phyloP scores from a whole-genome alignment of 2,888 invertebrate genomes.

The Drosophila villosipedis region DNA sequence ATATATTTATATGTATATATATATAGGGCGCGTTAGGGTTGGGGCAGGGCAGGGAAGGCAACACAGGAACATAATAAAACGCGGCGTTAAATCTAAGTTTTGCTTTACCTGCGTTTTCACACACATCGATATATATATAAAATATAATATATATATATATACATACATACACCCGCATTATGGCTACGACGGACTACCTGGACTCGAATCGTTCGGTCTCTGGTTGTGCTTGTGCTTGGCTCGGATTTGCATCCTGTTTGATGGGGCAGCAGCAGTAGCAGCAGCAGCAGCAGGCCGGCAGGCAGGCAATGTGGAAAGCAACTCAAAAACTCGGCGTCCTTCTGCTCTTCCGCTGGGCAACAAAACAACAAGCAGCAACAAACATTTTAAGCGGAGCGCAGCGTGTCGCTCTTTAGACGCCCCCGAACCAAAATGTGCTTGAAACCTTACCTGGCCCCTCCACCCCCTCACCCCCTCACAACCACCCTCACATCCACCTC shows the following conservation, averaged over 20 bases:
- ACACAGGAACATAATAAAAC: background rate
- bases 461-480: no score
- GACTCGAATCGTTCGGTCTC: background rate
- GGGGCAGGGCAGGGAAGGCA: constrained; percentile 45
- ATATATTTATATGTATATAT: background rate
- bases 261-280: constrained; percentile 1
- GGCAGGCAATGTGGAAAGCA: background rate
- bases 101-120: constrained; percentile 27
- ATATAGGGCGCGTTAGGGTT: constrained; percentile 35
- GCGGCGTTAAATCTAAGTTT: constrained; percentile 15
- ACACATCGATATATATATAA: background rate
- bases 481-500: background rate
- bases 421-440: background rate
- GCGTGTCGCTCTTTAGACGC: constrained; percentile 1
- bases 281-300: background rate
- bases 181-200: constrained; percentile 50
- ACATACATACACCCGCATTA: constrained; percentile 12
- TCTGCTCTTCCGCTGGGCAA: constrained; percentile 70
- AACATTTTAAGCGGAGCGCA: background rate
- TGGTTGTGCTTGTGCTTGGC: constrained; percentile 6
- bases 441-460: background rate
- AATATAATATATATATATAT: constrained; percentile 9
- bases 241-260: constrained; percentile 70
- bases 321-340: constrained; percentile 65
- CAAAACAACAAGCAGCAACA: constrained; percentile 18